phyloP scores from a whole-genome alignment of 2,113 vertebrate species.

The Strix aluco region DNA sequence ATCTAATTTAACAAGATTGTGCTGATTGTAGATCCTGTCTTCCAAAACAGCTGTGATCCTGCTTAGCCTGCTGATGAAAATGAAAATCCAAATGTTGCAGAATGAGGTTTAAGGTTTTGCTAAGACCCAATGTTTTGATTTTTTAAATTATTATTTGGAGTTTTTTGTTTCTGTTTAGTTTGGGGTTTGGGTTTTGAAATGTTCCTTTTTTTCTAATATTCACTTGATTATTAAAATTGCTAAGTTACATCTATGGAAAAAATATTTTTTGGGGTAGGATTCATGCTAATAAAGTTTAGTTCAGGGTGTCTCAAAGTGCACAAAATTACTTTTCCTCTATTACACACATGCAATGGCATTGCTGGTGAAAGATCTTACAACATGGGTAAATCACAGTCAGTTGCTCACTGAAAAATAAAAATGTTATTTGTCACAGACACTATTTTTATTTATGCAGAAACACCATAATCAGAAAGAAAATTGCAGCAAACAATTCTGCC shows the following conservation, averaged over 20 bases:
- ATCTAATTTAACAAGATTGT: neutral
- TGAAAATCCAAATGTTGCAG: neutral
- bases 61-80: neutral
- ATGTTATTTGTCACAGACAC: neutral
- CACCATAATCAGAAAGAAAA: neutral
- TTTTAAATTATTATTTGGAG: neutral
- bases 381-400: neutral
- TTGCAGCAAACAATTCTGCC: neutral
- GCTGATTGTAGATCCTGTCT: neutral
- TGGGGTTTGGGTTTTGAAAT: neutral
- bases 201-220: neutral
- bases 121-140: neutral
- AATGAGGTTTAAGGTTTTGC: neutral
- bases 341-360: neutral
- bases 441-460: neutral
- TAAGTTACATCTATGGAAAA: neutral
- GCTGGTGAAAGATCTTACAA: neutral
- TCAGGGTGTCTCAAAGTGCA: neutral
- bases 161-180: neutral
- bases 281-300: neutral
- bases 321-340: neutral
- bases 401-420: neutral
- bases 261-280: rapidly evolving
- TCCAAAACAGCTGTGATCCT: neutral
- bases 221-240: neutral